Evolutionary conservation across 1,140 invertebrate species (phyloP).

Genomic region (Agrypnia vestita): DNA sequence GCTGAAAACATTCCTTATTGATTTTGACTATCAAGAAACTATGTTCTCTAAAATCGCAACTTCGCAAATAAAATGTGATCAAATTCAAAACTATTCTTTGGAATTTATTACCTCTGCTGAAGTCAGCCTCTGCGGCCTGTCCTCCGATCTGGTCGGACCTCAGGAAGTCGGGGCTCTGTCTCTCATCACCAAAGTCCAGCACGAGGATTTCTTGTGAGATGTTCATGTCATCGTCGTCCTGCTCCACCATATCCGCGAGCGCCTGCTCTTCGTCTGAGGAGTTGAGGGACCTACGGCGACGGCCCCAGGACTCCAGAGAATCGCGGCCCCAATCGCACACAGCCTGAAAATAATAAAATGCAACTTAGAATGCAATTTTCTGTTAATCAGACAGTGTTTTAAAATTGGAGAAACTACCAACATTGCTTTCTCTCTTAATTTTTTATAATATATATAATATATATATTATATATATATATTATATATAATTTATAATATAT

Average conservation of each 20-base stretch:
- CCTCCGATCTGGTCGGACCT: constrained; percentile 79
- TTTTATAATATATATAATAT: too few species aligned
- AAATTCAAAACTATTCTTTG: too few species aligned
- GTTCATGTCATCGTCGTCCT: constrained; percentile 91
- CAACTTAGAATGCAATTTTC: not conserved
- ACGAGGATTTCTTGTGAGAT: constrained; percentile 95
- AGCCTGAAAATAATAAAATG: constrained; percentile 73
- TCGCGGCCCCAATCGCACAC: constrained; percentile 92
- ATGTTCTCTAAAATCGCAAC: too few species aligned
- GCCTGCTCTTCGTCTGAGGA: constrained; percentile 63
- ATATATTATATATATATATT: too few species aligned
- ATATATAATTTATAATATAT: too few species aligned
- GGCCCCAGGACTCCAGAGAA: constrained; percentile 91
- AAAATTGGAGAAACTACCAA: too few species aligned
- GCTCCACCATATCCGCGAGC: constrained; percentile 65
- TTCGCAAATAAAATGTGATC: too few species aligned
- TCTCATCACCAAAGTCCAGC: constrained; percentile 90
- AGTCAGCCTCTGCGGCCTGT: constrained; percentile 80
- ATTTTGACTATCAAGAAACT: too few species aligned
- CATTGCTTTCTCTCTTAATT: too few species aligned
- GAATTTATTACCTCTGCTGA: constrained; percentile 76
- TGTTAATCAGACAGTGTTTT: too few species aligned
- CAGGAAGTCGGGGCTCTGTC: constrained; percentile 84
- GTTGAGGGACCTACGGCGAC: constrained; percentile 83
- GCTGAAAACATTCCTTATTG: too few species aligned